phyloP scores from a whole-genome alignment of 2,888 invertebrate species.

The Cotesia congregata region DNA sequence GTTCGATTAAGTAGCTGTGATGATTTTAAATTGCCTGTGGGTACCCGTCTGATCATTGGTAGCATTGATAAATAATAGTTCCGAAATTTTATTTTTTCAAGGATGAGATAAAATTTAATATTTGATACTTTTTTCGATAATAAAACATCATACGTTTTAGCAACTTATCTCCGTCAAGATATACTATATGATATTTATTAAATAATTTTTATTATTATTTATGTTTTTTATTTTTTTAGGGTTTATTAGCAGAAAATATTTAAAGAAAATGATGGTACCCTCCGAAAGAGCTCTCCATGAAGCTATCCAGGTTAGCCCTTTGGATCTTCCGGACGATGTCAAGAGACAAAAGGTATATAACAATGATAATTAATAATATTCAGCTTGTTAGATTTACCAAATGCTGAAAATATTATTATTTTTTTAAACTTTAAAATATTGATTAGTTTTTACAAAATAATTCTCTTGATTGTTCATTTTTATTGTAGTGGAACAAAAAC shows the following conservation, averaged over 20 bases:
- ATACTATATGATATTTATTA: not conserved
- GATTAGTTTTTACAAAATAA: too few species aligned
- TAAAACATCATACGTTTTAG: not conserved
- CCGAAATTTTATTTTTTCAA: not conserved
- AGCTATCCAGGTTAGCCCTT: conserved; percentile 63
- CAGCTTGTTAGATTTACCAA: not conserved
- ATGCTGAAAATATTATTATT: not conserved
- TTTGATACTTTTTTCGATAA: not conserved
- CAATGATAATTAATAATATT: not conserved
- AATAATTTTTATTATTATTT: not conserved
- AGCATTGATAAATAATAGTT: not conserved
- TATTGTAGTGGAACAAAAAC: too few species aligned
- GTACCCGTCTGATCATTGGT: not conserved
- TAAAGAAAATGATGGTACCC: conserved; percentile 57
- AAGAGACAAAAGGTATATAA: conserved; percentile 58
- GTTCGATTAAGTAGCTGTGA: not conserved
- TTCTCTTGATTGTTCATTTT: too few species aligned
- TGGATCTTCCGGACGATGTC: conserved; percentile 60
- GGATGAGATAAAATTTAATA: not conserved
- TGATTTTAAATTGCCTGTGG: not conserved
- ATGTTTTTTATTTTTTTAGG: conserved; percentile 45
- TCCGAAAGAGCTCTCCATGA: conserved; percentile 62
- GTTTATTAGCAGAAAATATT: conserved; percentile 23
- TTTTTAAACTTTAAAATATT: too few species aligned
- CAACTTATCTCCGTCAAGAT: not conserved